These are phyloP conservation scores for Nyleta sp. DNA, from an alignment of 2,888 invertebrate genomes.

Conservation along the genomic window DNA sequence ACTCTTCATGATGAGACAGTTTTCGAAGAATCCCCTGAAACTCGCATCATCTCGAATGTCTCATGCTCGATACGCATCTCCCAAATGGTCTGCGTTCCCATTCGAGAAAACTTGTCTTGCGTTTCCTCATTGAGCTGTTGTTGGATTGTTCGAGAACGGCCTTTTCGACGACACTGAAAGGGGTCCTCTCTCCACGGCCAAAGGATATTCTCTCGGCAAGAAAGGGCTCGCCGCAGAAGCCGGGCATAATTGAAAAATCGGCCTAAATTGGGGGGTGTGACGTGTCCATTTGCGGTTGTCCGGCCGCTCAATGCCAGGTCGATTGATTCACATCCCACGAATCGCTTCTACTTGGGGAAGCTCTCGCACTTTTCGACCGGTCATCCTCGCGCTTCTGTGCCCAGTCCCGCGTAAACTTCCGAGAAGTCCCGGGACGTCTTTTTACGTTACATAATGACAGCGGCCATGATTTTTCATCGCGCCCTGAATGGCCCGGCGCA, in stretches of 20 bases:
- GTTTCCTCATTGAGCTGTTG: constrained; percentile 64
- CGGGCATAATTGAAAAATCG: constrained; percentile 70
- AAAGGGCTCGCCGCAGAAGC: constrained; percentile 66
- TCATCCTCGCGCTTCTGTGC: too few relatives aligned
- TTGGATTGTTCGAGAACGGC: constrained; percentile 65
- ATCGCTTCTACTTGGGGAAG: constrained; percentile 50
- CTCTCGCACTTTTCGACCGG: too few relatives aligned
- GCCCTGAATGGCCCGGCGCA: too few relatives aligned
- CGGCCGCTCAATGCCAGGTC: constrained; percentile 72
- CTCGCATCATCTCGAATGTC: too few relatives aligned
- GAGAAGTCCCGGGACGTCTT: too few relatives aligned
- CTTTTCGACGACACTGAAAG: constrained; percentile 75
- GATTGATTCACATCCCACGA: constrained; percentile 36
- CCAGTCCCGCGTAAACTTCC: too few relatives aligned
- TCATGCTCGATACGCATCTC: constrained; percentile 2
- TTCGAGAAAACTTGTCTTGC: constrained; percentile 5
- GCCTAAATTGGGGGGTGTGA: constrained; percentile 80
- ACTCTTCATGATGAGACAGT: too few relatives aligned
- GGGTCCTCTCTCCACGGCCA: constrained; percentile 71
- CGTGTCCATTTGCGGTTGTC: constrained; percentile 82
- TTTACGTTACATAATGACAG: constrained; percentile 14
- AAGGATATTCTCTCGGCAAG: constrained; percentile 70
- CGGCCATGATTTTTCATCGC: neutral
- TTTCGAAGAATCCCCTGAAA: too few relatives aligned
- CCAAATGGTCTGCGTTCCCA: too few relatives aligned